Percentiles rank a stretch among this genome's conserved stretches.
phyloP scores from a whole-genome alignment of 2,113 vertebrate genomes.

The Myanophis thanlyinensis region DNA sequence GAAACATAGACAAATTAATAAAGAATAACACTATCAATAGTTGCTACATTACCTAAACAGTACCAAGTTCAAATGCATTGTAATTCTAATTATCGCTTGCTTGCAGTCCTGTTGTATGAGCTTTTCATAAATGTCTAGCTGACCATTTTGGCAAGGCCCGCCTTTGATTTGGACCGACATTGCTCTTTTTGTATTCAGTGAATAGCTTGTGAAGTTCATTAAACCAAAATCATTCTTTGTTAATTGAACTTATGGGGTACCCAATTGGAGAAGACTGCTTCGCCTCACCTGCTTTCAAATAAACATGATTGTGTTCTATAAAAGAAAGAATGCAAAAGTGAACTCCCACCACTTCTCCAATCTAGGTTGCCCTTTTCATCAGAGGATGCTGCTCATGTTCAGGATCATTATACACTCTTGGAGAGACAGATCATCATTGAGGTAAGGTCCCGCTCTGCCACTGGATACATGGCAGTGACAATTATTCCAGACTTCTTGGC shows the following conservation, averaged over 20 bases:
- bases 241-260: background rate
- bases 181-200: background rate
- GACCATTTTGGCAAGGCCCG: background rate
- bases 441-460: slow-evolving; percentile 67
- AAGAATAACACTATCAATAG: background rate
- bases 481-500: background rate
- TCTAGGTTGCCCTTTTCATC: slow-evolving; percentile 86
- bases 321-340: background rate
- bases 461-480: background rate
- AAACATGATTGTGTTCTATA: background rate
- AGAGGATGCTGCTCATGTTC: slow-evolving; percentile 84
- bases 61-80: background rate
- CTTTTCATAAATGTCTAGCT: background rate
- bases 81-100: background rate
- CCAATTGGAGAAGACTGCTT: background rate
- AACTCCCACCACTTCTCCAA: slow-evolving; percentile 24
- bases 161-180: background rate
- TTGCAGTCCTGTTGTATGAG: background rate
- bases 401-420: slow-evolving; percentile 91
- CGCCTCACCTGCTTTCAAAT: background rate
- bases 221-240: background rate
- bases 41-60: background rate
- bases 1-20: background rate
- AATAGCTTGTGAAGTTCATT: background rate
- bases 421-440: slow-evolving; percentile 96